Conservation (phyloP, 2,113 vertebrate species). For the Megaptera novaeangliae region DNA sequence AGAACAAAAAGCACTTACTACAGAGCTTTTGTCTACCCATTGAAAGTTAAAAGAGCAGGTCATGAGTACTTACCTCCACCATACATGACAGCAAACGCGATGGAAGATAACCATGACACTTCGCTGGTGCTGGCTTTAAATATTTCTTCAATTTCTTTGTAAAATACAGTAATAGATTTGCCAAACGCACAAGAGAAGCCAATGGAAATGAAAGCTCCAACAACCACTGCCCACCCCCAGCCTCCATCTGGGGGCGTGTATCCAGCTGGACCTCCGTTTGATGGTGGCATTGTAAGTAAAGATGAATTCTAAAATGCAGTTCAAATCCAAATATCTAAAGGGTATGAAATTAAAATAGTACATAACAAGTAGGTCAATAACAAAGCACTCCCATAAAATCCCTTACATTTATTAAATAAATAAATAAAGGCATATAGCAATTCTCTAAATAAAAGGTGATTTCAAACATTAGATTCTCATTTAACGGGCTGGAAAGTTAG, state of each 20-base stretch:
- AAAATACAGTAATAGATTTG: slow-evolving; percentile 95
- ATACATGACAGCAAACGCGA: slow-evolving; percentile 92
- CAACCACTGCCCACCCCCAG: slow-evolving; percentile 93
- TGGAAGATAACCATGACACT: slow-evolving; percentile 95
- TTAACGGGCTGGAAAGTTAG: neutral
- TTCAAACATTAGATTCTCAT: neutral
- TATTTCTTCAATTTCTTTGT: slow-evolving; percentile 94
- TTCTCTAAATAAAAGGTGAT: neutral
- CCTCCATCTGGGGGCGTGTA: slow-evolving; percentile 92
- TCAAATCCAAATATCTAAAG: slow-evolving; percentile 68
- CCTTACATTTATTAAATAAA: neutral
- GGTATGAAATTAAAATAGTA: neutral
- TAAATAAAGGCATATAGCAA: neutral
- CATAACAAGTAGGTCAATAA: neutral
- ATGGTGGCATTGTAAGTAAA: slow-evolving; percentile 82
- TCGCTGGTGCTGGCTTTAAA: slow-evolving; percentile 90
- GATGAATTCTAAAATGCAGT: neutral
- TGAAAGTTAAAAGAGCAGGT: neutral
- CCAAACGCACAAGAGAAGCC: slow-evolving; percentile 94
- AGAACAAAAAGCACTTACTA: neutral
- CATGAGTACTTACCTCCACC: slow-evolving; percentile 85
- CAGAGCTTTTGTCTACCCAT: neutral
- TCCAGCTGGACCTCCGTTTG: slow-evolving; percentile 83
- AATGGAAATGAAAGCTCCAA: slow-evolving; percentile 92
- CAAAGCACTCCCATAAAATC: neutral